Evolutionary conservation across 2,797 vertebrate genomes (phyloP), one percentile per base, ranked within the genome.

Genomic region (Acridotheres tristis): DNA sequence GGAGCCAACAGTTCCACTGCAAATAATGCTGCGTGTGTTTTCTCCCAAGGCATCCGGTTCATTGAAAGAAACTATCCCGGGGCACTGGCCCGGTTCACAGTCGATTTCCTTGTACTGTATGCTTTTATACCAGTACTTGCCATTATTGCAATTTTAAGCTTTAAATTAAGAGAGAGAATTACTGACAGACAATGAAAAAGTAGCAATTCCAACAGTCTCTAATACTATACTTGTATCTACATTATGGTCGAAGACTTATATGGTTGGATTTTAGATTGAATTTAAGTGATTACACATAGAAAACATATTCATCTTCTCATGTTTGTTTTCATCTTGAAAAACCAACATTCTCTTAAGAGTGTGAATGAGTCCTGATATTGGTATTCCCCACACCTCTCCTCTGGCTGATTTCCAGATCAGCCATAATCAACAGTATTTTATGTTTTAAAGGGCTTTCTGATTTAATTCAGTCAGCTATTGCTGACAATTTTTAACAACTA

Each of bases 61-160:
- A 97, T 98, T 48, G 98, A 98, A 19, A 38, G 6, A 26, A 96
- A 40, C 66, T 98, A 94, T 80, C 98, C 99, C 0, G 98, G 97
- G 3, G 99, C 98, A 32, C 83, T 97, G 48, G 98, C 98, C 21
- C 97, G 98, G 54, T 99, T 98, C 97, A 98, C 98, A 5, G 66
- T 82, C 1, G 97, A 99, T 97, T 99, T 99, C 90, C 59, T 99
- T 12, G 88, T 99, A 83, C 98, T 99, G 57, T 99, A 99, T 54
- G 95, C 98, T 90, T 99, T 99, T 92, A 75, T 99, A 65, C 99
- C 99, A 51, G 97, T 96, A 36, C 98, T 99, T 19, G 96, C 98
- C 80, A 90, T 99, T 80, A 75, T 99, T 61, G 99, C 98, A 55
- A 84, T 99, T 73, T 96, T 98, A 89, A 98, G 98, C 97, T 99